These are phyloP conservation scores for Solea senegalensis DNA, from an alignment of 2,113 vertebrate species.

Conservation along the genomic window DNA sequence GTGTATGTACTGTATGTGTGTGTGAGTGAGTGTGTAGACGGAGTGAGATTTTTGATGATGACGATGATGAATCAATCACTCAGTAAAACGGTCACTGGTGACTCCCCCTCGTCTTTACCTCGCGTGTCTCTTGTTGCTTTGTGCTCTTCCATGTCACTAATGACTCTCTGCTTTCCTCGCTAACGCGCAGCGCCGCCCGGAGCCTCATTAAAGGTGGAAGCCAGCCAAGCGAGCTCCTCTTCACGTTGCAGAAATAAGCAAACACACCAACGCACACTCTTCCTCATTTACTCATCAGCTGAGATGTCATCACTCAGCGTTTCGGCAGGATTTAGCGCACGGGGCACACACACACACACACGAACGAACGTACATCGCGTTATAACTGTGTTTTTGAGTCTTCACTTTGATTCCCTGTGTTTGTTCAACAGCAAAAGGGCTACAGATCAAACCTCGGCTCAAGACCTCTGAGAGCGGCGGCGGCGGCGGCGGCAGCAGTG, in stretches of 20 bases:
- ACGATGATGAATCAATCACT: no score
- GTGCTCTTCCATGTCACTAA: conserved; percentile 72
- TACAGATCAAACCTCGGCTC: conserved; percentile 84
- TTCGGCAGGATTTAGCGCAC: conserved; percentile 33
- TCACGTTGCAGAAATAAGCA: conserved; percentile 84
- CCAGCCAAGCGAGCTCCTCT: conserved; percentile 82
- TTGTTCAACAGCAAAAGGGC: conserved; percentile 69
- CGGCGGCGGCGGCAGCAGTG: not conserved
- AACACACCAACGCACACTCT: conserved; percentile 38
- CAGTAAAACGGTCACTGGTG: not conserved
- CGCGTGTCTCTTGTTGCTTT: conserved; percentile 22
- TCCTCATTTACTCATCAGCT: conserved; percentile 64
- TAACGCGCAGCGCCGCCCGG: conserved; percentile 72
- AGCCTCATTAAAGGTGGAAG: conserved; percentile 83
- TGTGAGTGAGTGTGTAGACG: not conserved
- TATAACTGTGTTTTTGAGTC: conserved; percentile 5
- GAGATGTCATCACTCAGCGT: conserved; percentile 59
- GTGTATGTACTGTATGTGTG: not conserved
- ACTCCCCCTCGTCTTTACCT: not conserved
- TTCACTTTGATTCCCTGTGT: not conserved
- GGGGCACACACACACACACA: conserved; percentile 5
- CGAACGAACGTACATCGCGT: not conserved
- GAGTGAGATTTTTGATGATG: no score
- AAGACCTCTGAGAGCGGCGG: conserved; percentile 9
- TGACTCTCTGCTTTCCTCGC: conserved; percentile 29